Base-by-base conservation (phyloP, 2,113 vertebrate species). In the Columba janthina region DNA sequence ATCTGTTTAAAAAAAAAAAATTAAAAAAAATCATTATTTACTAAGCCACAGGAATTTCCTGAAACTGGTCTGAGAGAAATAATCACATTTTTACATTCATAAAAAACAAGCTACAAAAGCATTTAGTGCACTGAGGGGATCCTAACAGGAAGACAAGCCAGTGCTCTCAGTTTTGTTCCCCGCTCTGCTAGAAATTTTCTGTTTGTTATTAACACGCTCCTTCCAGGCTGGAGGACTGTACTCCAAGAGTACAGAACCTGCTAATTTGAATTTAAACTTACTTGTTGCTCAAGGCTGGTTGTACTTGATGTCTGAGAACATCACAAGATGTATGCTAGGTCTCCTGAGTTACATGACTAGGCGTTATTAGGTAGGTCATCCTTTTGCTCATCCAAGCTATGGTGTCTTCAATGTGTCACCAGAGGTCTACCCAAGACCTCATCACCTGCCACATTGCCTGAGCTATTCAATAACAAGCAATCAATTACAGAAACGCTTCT, bases 351-450 rank as follows among this genome's bases (percentile, higher is more conserved):
- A 24, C 0, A 0, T 34, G 21, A 24, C 28, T 10, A 15, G 32
- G 8, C 29, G 7, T 16, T 60, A 12, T 19, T 15, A 24, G 3
- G 6, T 8, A 48, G n/a, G 28, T 87, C 3, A 3, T 80, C 13
- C 6, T 89, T 57, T 58, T 40, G 5, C 9, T 87, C 11, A 14
- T 65, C 42, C 26, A 34, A 20, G 8, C 7, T 44, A 34, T 4
- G 5, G 5, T 38, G 2, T 67, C 28, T 51, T 16, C 22, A 8
- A 4, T 1, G 1, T 24, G 15, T 11, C 28, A 38, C 6, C 0
- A 2, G n/a, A 50, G 24, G 2, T 3, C 40, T 87, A 40, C 8
- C 12, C 5, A n/a, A 71, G 56, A 36, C 22, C 8, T 73, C 29
- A 70, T 2, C 17, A 48, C 3, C 10, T 36, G 46, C 9, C 4